Percentiles rank a stretch among this genome's conserved stretches.
Conservation (phyloP, 2,797 vertebrate species). For the Tamandua tetradactyla region DNA sequence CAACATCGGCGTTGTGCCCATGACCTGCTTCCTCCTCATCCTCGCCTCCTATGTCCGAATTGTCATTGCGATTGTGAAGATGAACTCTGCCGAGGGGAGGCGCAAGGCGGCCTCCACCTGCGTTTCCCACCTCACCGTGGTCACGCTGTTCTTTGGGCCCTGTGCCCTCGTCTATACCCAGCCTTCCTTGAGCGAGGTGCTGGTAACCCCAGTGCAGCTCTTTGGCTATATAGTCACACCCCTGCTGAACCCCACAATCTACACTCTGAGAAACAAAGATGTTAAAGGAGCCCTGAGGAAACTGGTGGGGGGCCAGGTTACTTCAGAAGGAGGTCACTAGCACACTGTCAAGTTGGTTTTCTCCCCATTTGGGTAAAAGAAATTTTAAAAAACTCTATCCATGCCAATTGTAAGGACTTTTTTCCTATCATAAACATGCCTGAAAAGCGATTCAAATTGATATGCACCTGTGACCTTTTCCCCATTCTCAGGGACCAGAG, state of each 20-base stretch:
- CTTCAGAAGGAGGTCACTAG: background rate
- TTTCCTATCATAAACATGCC: background rate
- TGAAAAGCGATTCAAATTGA: background rate
- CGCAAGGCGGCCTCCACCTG: background rate
- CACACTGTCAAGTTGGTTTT: background rate
- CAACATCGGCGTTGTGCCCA: constrained; percentile 37
- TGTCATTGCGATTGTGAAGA: background rate
- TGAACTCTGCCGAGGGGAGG: background rate
- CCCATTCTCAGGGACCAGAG: background rate
- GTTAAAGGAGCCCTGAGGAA: constrained; percentile 63
- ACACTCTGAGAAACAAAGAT: constrained; percentile 62
- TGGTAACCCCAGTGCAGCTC: constrained; percentile 52
- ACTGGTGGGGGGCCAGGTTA: background rate
- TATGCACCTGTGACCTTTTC: background rate
- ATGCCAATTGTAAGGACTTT: background rate
- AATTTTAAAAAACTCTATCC: background rate
- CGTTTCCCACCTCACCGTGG: background rate
- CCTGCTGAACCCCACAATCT: constrained; percentile 62
- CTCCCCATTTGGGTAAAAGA: background rate
- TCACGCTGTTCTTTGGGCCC: constrained; percentile 63
- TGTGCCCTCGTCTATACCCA: constrained; percentile 62
- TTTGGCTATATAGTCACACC: constrained; percentile 46
- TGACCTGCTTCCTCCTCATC: constrained; percentile 32
- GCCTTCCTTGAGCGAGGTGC: constrained; percentile 31
- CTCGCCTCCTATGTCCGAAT: background rate